Evolutionary conservation across 2,888 invertebrate species (phyloP).

Genomic region (Tinea trinotella): DNA sequence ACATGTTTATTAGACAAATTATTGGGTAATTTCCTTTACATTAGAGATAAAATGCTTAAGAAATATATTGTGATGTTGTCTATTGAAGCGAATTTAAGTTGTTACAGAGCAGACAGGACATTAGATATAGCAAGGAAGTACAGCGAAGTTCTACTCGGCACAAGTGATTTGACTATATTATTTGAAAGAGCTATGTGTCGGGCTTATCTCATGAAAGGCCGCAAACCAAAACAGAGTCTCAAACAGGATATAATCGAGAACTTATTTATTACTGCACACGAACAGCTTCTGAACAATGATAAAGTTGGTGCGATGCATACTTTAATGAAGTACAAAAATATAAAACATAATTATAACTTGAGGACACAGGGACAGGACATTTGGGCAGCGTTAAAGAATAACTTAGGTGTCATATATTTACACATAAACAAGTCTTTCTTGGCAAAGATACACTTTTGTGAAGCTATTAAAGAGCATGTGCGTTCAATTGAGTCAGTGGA

Average conservation of each 20-base stretch:
- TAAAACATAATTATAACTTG: slow-evolving; percentile 51
- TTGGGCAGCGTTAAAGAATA: slow-evolving; percentile 79
- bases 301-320: slow-evolving; percentile 52
- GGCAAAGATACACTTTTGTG: slow-evolving; percentile 84
- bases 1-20: slow-evolving; percentile 54
- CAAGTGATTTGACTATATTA: slow-evolving; percentile 43
- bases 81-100: slow-evolving; percentile 56
- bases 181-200: slow-evolving; percentile 53
- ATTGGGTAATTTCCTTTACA: slow-evolving; percentile 38
- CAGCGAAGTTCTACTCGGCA: slow-evolving; percentile 39
- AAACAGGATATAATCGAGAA: slow-evolving; percentile 60
- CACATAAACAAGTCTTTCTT: slow-evolving; percentile 86
- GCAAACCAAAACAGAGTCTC: slow-evolving; percentile 41
- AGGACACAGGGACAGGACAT: slow-evolving; percentile 62
- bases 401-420: slow-evolving; percentile 86
- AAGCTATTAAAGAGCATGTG: slow-evolving; percentile 82
- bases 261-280: slow-evolving; percentile 57
- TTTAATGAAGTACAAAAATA: slow-evolving; percentile 47
- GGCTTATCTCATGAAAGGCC: slow-evolving; percentile 49
- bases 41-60: slow-evolving; percentile 51
- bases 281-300: slow-evolving; percentile 58
- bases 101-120: slow-evolving; percentile 56
- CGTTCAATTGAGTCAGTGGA: slow-evolving; percentile 56
- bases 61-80: slow-evolving; percentile 50
- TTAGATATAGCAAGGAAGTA: slow-evolving; percentile 50